Evolutionary conservation across 2,888 invertebrate species (phyloP), one percentile per base, ranked within the genome.

Genomic region (Cosmorhoe ocellata): DNA sequence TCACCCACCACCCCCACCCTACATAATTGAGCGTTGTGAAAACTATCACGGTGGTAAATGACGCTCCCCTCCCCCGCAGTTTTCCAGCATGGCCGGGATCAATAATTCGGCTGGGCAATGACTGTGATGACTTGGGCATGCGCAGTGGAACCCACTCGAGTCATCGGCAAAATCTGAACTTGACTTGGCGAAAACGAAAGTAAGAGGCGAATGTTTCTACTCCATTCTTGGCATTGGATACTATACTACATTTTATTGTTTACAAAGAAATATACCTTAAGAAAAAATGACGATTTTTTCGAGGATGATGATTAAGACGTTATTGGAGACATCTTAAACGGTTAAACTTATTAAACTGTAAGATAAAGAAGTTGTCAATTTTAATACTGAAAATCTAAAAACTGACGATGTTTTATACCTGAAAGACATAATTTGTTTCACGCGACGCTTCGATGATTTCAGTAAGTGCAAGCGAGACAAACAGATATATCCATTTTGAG

Each of bases 131-230:
- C 78, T 87, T 71, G 77, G 76, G 74, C 88, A 87, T 86, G 88
- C 90, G 90, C 84, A 74, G 38, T 69, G 58, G 56, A 43, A 51
- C 63, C 69, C 50, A 55, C 55, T 56, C 65, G 76, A 86, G 74
- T 87, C 88, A 86, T 86, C 84, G 83, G 73, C 78, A 84, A 86
- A 84, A 84, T 74, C 85, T 89, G 89, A 89, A 90, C 89, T 90
- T 90, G 90, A 88, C 87, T 89, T 88, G 82, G 67, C 84, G 90
- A 88, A 89, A 90, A 88, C 80, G 90, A 89, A 89, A 89, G 90
- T 88, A 79, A 74, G 76, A 75, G 70, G 78, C 74, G 73, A 81
- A 87, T 88, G 88, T 89, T 88, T 88, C 86, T 86, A 79, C 74
- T 70, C 74, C 76, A 81, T 84, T 87, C 88, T 89, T 89, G 86